A percentile compares a stretch with the other conserved stretches of the same genome.
Conservation (phyloP, 1,140 invertebrate species). For the Epicauta chinensis region DNA sequence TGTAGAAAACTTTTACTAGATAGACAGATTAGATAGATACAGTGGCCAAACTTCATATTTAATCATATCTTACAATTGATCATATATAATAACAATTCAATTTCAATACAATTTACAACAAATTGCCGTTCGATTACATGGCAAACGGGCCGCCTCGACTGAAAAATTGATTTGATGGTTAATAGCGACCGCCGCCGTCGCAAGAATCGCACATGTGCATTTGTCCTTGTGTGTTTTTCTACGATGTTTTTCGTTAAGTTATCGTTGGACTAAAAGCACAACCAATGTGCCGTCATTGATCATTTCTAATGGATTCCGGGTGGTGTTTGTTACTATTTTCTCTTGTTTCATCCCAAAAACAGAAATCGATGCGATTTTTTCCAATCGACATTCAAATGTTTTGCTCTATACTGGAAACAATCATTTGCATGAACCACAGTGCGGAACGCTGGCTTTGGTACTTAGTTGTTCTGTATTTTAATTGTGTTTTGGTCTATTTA, state of each 20-base stretch:
- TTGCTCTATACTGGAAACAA: neutral
- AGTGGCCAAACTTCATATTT: too few relatives aligned
- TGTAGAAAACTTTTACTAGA: too few relatives aligned
- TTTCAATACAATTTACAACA: neutral
- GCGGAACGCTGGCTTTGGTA: slow-evolving; percentile 8
- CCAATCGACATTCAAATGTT: neutral
- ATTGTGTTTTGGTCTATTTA: slow-evolving; percentile 16
- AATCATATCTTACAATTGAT: too few relatives aligned
- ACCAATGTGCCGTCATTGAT: slow-evolving; percentile 2
- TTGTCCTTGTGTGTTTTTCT: neutral
- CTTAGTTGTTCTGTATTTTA: slow-evolving; percentile 5
- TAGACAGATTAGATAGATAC: too few relatives aligned
- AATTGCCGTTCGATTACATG: too few relatives aligned
- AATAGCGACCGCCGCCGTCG: too few relatives aligned
- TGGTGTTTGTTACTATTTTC: too few relatives aligned
- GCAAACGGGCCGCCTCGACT: too few relatives aligned
- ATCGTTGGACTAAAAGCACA: neutral
- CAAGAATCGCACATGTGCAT: neutral
- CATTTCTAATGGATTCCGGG: slow-evolving; percentile 2
- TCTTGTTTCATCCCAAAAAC: too few relatives aligned
- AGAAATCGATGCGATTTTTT: neutral
- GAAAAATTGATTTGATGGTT: too few relatives aligned
- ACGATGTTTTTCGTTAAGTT: neutral
- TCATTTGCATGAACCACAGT: slow-evolving; percentile 13
- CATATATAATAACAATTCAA: slow-evolving; percentile 5